Conservation (phyloP, 2,888 invertebrate species). For the Synanthedon vespiformis region DNA sequence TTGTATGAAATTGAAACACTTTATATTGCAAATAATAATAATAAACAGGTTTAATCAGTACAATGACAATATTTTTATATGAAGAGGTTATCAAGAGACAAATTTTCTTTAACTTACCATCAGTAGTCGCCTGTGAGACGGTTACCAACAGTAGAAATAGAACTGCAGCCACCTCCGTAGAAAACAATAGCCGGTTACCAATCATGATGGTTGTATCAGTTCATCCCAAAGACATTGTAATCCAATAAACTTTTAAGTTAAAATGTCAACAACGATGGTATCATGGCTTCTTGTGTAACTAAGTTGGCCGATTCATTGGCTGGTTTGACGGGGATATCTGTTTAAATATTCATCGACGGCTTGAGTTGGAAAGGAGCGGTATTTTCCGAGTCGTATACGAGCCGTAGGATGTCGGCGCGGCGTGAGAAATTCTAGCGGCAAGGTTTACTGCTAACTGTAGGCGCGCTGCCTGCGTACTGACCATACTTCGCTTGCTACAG, state of each 20-base stretch:
- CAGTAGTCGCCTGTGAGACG: constrained; percentile 39
- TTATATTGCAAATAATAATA: no score
- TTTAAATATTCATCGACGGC: constrained; percentile 53
- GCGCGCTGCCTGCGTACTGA: constrained; percentile 6
- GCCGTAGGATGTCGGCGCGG: constrained; percentile 11
- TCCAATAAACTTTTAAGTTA: constrained; percentile 39
- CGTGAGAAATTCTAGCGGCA: constrained; percentile 21
- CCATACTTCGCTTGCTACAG: constrained; percentile 8
- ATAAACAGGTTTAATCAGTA: no score
- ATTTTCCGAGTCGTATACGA: constrained; percentile 11
- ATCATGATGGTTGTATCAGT: constrained; percentile 36
- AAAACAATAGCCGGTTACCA: constrained; percentile 36
- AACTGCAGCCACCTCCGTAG: constrained; percentile 31
- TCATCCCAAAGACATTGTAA: constrained; percentile 49
- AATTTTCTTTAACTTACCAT: constrained; percentile 39
- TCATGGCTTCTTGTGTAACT: constrained; percentile 38
- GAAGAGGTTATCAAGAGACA: no score
- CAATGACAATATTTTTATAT: no score
- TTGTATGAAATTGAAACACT: no score
- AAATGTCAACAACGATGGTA: constrained; percentile 38
- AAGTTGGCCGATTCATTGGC: constrained; percentile 51
- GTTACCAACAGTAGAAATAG: constrained; percentile 38
- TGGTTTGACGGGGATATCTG: constrained; percentile 31
- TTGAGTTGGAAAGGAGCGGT: constrained; percentile 34
- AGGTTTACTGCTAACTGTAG: constrained; percentile 24